Base-by-base conservation (phyloP, 2,797 vertebrate genomes). In the Sebastes matsubarae region DNA sequence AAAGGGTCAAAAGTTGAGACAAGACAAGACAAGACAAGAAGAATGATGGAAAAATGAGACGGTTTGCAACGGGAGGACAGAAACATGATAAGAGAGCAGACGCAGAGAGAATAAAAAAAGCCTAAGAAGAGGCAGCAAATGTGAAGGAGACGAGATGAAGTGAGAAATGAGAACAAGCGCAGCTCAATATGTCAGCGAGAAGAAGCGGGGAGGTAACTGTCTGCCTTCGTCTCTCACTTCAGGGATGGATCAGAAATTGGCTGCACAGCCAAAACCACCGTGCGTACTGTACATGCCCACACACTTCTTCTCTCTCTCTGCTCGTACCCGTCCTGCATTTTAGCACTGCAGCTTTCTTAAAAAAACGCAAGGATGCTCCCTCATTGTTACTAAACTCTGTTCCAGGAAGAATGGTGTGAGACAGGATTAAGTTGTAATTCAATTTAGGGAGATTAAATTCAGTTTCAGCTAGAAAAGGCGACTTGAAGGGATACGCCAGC, bases 361-460 rank as follows among this genome's bases (percentile, higher is more conserved):
- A 34, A 68, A 68, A 74, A 38, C 2, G 2, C 12, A 3, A 22
- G 32, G 20, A 36, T 10, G 54, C 61, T 59, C 27, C 11, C 14
- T 25, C 59, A 24, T 79, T 75, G 65, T 75, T 55, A 6, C 46
- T 18, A 24, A 77, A 72, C 32, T 30, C n/a, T 72, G 27, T 58
- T 75, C 80, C 63, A 29, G 66, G 61, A 34, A 25, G 42, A 79
- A 68, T n/a, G 61, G 30, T 13, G 61, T 46, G 60, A 63, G 70
- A 64, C 59, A 20, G 80, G 86, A 88, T 88, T 88, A 89, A 74
- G 61, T 83, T 82, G 82, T 87, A 87, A 88, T 89, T 88, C 68
- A 88, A 81, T 87, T 87, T 72, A 27, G 64, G 67, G 55, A 79
- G 89, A 87, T 91, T 89, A 83, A 77, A 84, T 81, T 69, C 57